Base-by-base conservation (phyloP, 2,113 vertebrate genomes). In the Zosterops japonicus region DNA sequence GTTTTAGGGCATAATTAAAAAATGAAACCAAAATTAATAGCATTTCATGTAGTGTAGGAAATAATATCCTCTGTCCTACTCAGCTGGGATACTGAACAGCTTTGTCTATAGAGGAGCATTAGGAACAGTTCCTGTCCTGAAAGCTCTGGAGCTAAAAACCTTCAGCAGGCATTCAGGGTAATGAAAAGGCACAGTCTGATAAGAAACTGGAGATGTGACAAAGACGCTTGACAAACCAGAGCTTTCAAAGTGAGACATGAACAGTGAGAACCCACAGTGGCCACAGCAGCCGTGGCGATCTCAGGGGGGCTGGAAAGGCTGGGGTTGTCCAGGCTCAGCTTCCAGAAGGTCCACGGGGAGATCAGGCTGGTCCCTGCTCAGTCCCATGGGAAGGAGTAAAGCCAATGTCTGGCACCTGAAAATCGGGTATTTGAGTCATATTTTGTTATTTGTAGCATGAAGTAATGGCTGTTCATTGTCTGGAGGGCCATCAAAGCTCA, bases 231-330 rank as follows among this genome's bases (percentile, higher is more conserved):
- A 15, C 53, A 61, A 24, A 36, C 9, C 47, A 56, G 36, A 29
- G 39, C 47, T 85, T 57, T 91, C 57, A 20, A 17, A 67, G 59
- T 11, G 19, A 16, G 14, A 3, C 3, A 3, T 31, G 89, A 42
- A 9, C 16, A 18, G 31, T 10, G 6, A 19, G 41, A 56, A 28
- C 46, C 15, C 60, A 1, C 69, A 29, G 42, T 5, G 35, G 35
- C 29, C 44, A 8, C 20, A 22, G 25, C 33, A 47, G 20, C 2
- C 2, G 0, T 22, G 63, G 21, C 14, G 39, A 5, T 9, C 33
- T 33, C 72, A 20, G 36, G 8, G 2, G 11, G 36, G 53, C 52
- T 68, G 29, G 36, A 3, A 16, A 1, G 28, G 55, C 71, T 59
- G 72, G 63, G 44, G 25, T 35, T 50, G 42, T 9, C 53, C 33